phyloP scores from a whole-genome alignment of 1,140 invertebrate genomes.

The Delia radicum region DNA sequence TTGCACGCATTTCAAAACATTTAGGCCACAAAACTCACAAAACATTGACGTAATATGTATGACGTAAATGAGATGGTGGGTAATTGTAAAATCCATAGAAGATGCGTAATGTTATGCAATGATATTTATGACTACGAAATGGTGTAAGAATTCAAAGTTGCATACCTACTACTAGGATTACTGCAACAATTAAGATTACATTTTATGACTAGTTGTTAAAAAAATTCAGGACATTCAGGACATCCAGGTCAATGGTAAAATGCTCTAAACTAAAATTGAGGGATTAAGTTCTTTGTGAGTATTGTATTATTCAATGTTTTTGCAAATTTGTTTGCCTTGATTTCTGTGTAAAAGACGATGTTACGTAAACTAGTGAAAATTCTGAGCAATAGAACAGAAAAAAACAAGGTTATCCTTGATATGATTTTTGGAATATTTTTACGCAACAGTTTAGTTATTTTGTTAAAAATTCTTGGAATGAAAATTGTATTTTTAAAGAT shows the following conservation, averaged over 20 bases:
- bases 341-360: not conserved
- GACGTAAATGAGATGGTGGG: not conserved
- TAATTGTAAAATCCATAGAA: not conserved
- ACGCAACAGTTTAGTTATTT: not conserved
- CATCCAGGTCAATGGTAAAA: constrained; percentile 14
- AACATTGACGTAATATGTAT: not conserved
- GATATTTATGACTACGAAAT: not conserved
- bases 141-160: not conserved
- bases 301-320: not conserved
- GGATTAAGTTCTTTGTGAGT: not conserved
- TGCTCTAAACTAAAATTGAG: not conserved
- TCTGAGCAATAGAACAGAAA: not conserved
- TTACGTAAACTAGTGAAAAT: not conserved
- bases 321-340: not conserved
- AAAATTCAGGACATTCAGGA: constrained; percentile 45
- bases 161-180: not conserved
- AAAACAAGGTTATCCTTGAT: not conserved
- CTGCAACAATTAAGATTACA: constrained; percentile 3
- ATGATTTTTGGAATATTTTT: not conserved
- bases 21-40: not conserved
- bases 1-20: constrained; percentile 11
- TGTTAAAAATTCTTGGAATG: not conserved
- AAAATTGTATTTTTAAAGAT: not conserved
- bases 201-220: constrained; percentile 44
- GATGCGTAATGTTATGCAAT: constrained; percentile 3